A percentile compares a stretch with the other conserved stretches of the same genome.
Evolutionary conservation across 2,113 vertebrate species (phyloP).

Genomic region (Macquaria ambigua): DNA sequence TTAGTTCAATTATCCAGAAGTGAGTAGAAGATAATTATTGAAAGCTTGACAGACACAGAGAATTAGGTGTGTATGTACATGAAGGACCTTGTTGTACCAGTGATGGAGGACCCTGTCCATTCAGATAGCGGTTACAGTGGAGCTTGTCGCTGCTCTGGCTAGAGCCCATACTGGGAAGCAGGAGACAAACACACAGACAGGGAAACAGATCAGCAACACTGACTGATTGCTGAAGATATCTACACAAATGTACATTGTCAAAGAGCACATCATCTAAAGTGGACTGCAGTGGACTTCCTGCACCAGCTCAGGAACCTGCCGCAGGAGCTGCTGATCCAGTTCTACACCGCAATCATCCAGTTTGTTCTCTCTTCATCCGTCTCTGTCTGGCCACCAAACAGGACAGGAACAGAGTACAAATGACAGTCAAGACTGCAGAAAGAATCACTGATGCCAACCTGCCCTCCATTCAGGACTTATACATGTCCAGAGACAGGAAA

Average conservation of each 20-base stretch:
- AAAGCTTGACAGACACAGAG: neutral
- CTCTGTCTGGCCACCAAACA: too few species aligned
- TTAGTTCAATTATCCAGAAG: neutral
- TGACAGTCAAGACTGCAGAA: too few species aligned
- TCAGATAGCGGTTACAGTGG: slow-evolving; percentile 78
- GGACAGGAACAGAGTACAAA: too few species aligned
- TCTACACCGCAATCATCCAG: too few species aligned
- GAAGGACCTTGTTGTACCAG: slow-evolving; percentile 68
- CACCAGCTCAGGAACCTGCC: too few species aligned
- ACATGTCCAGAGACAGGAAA: too few species aligned
- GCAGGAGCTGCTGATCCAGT: too few species aligned
- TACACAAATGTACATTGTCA: neutral
- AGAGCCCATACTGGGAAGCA: slow-evolving; percentile 73
- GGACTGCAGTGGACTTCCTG: too few species aligned
- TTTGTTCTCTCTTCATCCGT: too few species aligned
- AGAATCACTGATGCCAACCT: too few species aligned
- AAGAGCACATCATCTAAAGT: neutral
- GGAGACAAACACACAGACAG: neutral
- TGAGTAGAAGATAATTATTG: neutral
- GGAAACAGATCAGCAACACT: neutral
- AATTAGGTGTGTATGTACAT: neutral
- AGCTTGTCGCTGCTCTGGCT: slow-evolving; percentile 76
- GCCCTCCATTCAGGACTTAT: too few species aligned
- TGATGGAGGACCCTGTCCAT: slow-evolving; percentile 71
- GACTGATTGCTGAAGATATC: neutral